phyloP scores from a whole-genome alignment of 2,797 vertebrate genomes.

The Vireo griseus region DNA sequence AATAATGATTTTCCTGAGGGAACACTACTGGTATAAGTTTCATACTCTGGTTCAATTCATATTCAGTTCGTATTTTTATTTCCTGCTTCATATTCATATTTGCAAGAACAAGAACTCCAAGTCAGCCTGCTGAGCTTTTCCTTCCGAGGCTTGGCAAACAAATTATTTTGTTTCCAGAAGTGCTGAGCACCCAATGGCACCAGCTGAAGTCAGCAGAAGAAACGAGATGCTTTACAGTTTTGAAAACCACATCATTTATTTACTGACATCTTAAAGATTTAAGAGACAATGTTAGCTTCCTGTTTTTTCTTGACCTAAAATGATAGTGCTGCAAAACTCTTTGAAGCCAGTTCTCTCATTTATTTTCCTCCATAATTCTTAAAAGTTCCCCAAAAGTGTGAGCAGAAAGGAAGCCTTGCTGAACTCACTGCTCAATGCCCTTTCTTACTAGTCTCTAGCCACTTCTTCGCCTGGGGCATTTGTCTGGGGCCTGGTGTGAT shows the following conservation, averaged over 20 bases:
- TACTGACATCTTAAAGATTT: conserved; percentile 46
- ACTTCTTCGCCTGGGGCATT: not conserved
- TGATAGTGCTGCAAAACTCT: not conserved
- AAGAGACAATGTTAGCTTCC: not conserved
- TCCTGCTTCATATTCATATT: conserved; percentile 49
- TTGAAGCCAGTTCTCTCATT: not conserved
- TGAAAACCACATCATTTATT: conserved; percentile 48
- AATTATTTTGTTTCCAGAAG: conserved; percentile 56
- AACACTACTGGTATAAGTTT: not conserved
- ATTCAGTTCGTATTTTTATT: conserved; percentile 36
- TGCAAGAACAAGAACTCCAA: conserved; percentile 49
- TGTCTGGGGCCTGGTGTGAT: not conserved
- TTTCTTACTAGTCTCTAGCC: not conserved
- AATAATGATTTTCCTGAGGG: conserved; percentile 10
- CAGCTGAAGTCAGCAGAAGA: conserved; percentile 57
- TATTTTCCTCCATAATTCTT: not conserved
- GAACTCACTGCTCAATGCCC: not conserved
- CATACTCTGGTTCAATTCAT: conserved; percentile 21
- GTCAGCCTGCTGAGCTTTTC: conserved; percentile 59
- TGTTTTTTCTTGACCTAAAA: not conserved
- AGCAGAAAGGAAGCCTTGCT: not conserved
- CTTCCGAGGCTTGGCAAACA: not conserved
- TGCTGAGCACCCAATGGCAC: conserved; percentile 27
- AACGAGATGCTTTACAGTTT: conserved; percentile 10
- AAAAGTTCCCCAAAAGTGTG: not conserved